Evolutionary conservation across 2,888 invertebrate species (phyloP).

Genomic region (Patella ulyssiponensis): DNA sequence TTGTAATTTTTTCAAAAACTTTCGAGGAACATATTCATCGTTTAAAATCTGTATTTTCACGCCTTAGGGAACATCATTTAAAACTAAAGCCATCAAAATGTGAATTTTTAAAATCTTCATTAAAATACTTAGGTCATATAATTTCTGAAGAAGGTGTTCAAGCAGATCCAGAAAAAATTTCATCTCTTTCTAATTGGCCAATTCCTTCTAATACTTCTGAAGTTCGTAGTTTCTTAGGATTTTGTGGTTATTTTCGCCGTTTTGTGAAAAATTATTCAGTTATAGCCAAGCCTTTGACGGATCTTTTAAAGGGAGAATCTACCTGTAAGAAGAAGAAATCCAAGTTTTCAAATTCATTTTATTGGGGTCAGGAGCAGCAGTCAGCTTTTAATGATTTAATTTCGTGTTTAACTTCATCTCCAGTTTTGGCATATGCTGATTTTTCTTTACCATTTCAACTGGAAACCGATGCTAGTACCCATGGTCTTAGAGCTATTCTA

Average conservation of each 20-base stretch:
- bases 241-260: constrained; percentile 36
- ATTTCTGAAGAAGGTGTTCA: constrained; percentile 36
- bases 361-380: constrained; percentile 36
- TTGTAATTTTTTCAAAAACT: constrained; percentile 36
- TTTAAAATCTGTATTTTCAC: constrained; percentile 33
- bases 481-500: constrained; percentile 33
- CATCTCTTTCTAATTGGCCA: constrained; percentile 25
- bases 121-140: constrained; percentile 41
- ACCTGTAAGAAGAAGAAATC: background rate
- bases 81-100: constrained; percentile 43
- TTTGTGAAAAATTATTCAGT: constrained; percentile 37
- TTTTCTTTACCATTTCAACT: constrained; percentile 34
- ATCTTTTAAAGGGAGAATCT: constrained; percentile 29
- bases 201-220: constrained; percentile 30
- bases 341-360: constrained; percentile 22
- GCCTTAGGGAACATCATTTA: constrained; percentile 34
- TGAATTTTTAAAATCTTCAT: constrained; percentile 33
- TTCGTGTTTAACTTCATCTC: constrained; percentile 26
- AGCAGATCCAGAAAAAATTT: constrained; percentile 32
- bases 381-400: constrained; percentile 35
- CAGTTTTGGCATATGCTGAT: constrained; percentile 40
- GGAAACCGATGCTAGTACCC: constrained; percentile 15
- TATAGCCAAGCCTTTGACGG: constrained; percentile 38
- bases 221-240: constrained; percentile 34
- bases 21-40: constrained; percentile 39